Evolutionary conservation across 2,113 vertebrate species (phyloP), one percentile per base, ranked within the genome.

Genomic region (Entomyzon cyanotis): DNA sequence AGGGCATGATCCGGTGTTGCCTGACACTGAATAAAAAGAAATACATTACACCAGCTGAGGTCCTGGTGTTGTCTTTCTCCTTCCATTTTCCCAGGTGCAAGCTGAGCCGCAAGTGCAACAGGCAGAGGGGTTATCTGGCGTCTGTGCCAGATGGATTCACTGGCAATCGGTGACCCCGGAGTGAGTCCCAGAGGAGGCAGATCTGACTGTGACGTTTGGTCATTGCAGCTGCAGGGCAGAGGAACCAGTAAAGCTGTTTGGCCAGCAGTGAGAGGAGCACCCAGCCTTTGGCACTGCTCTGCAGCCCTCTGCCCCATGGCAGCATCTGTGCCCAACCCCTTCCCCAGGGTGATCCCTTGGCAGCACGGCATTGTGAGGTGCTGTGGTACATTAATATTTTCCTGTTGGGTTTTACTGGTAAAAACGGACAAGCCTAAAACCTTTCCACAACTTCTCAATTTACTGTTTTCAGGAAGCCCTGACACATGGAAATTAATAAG

Each of bases 291-390:
- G 42, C 2, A 2, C 15, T 17, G 7, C 30, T 53, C 39, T 47
- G 44, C 58, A 37, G 24, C 30, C 47, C 15, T 76, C 63, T 81
- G 46, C 12, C 28, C 55, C 62, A n/a, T 1, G 10, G 49, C 31
- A 64, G 14, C 25, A 15, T 8, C 69, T 80, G n/a, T 28, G 33
- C 37, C 67, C 82, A 85, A 1, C 2, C 22, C 25, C 37, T 62
- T 23, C 4, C 21, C 7, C 23, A 16, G 10, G 7, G 70, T 14
- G 39, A 47, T 39, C 52, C 39, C 25, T 68, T n/a, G 35, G 27
- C 60, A 64, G 14, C 0, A 0, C 1, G 0, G 27, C 49, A 69
- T n/a, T 0, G 0, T 17, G n/a, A 49, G n/a, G 16, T 9, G 2
- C 50, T 70, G 30, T 7, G 5, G 10, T 35, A 83, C 12, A 15